These are phyloP conservation scores for Brachyhypopomus occidentalis DNA, from an alignment of 2,113 vertebrate genomes.

Conservation along the genomic window DNA sequence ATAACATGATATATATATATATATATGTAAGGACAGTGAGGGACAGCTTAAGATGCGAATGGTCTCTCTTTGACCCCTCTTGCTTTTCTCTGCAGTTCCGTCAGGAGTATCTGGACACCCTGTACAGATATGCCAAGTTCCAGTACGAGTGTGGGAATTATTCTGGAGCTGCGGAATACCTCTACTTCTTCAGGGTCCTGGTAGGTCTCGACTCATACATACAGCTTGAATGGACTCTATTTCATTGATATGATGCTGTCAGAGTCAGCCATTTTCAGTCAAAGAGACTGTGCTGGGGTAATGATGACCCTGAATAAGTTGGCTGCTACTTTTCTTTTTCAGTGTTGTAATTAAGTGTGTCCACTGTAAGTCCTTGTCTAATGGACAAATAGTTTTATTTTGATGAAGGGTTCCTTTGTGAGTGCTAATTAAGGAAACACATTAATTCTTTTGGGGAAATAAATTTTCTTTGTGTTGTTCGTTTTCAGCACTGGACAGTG, in stretches of 20 bases:
- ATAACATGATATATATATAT: neutral
- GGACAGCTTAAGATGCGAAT: no score
- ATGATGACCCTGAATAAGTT: slow-evolving; percentile 14
- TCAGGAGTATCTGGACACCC: slow-evolving; percentile 95
- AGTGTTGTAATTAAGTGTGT: slow-evolving; percentile 24
- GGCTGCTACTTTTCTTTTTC: slow-evolving; percentile 24
- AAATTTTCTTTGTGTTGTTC: slow-evolving; percentile 49
- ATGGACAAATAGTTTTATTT: slow-evolving; percentile 40
- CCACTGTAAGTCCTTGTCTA: slow-evolving; percentile 19
- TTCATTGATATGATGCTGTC: neutral
- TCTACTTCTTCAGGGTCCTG: slow-evolving; percentile 97
- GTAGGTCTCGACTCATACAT: slow-evolving; percentile 76
- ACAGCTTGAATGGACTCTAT: neutral
- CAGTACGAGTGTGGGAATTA: slow-evolving; percentile 99
- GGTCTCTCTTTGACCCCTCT: neutral
- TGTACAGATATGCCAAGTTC: slow-evolving; percentile 97
- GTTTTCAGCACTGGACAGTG: slow-evolving; percentile 41
- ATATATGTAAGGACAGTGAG: no score
- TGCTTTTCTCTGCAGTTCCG: slow-evolving; percentile 81
- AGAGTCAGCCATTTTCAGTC: neutral
- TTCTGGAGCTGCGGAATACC: slow-evolving; percentile 95
- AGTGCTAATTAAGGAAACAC: slow-evolving; percentile 35
- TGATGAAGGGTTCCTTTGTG: slow-evolving; percentile 26
- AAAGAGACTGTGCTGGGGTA: neutral
- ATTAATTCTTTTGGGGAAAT: slow-evolving; percentile 28